Evolutionary conservation across 2,113 vertebrate species (phyloP).

Genomic region (Heterochromis multidens): DNA sequence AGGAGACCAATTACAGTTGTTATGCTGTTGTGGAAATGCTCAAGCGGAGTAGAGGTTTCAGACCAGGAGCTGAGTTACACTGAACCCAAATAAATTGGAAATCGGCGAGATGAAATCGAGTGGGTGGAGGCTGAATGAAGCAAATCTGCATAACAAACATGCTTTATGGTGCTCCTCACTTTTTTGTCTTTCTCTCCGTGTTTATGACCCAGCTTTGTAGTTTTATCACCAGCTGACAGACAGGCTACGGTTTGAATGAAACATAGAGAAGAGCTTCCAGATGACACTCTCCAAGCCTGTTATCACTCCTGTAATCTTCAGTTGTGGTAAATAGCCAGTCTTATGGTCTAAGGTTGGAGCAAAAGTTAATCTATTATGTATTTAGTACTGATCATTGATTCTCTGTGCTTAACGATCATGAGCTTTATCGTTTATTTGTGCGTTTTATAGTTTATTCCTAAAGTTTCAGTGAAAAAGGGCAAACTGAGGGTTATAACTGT

Average conservation of each 20-base stretch:
- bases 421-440: too few species aligned
- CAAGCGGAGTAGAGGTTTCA: conserved; percentile 8
- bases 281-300: not conserved
- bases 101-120: not conserved
- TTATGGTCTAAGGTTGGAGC: not conserved
- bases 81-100: conserved; percentile 14
- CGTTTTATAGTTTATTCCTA: not conserved
- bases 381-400: not conserved
- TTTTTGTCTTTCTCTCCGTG: not conserved
- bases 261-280: not conserved
- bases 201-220: not conserved
- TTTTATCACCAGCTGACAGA: not conserved
- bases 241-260: not conserved
- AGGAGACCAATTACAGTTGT: conserved; percentile 66
- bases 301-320: not conserved
- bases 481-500: not conserved
- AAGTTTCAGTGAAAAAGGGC: not conserved
- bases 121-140: not conserved
- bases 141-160: conserved; percentile 20
- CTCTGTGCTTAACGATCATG: not conserved
- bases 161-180: not conserved
- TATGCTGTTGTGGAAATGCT: conserved; percentile 45
- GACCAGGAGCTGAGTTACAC: not conserved
- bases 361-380: not conserved
- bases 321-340: not conserved